These are phyloP conservation scores for Pseudomyrmex gracilis DNA, from an alignment of 1,140 invertebrate species.

Conservation along the genomic window DNA sequence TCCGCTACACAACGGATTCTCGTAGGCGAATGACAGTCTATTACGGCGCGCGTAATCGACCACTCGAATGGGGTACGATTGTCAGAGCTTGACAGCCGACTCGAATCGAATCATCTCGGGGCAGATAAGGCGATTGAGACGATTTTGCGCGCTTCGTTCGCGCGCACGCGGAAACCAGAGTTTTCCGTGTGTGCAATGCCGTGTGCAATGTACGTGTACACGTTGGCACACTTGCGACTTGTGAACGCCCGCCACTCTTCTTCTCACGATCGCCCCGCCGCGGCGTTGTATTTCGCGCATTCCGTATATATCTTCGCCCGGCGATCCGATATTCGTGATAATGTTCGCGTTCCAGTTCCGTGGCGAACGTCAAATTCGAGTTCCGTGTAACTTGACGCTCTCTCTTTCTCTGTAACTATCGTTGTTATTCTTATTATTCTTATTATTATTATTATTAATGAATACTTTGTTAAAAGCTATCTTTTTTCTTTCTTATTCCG, in stretches of 20 bases:
- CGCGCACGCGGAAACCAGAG: conserved; percentile 40
- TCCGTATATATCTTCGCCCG: conserved; percentile 24
- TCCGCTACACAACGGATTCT: conserved; percentile 67
- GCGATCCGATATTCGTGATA: conserved; percentile 43
- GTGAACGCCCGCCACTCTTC: conserved; percentile 5
- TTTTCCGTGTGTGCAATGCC: not conserved
- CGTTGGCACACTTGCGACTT: conserved; percentile 16
- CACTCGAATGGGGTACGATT: conserved; percentile 63
- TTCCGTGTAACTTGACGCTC: not conserved
- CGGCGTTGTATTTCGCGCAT: conserved; percentile 33
- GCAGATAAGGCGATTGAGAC: conserved; percentile 70
- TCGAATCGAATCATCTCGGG: conserved; percentile 69
- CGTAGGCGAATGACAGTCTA: conserved; percentile 59
- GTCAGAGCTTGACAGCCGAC: conserved; percentile 69
- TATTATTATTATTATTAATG: not conserved
- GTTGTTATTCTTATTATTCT: conserved; percentile 8
- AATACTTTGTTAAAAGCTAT: no score
- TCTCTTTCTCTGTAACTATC: not conserved
- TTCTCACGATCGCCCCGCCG: not conserved
- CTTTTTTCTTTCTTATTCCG: no score
- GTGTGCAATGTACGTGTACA: not conserved
- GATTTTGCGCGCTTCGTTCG: conserved; percentile 50
- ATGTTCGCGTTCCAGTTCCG: not conserved
- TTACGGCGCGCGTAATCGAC: conserved; percentile 70
- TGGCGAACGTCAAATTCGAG: not conserved